Base-by-base conservation (phyloP, 2,113 vertebrate species). In the Carassius auratus region DNA sequence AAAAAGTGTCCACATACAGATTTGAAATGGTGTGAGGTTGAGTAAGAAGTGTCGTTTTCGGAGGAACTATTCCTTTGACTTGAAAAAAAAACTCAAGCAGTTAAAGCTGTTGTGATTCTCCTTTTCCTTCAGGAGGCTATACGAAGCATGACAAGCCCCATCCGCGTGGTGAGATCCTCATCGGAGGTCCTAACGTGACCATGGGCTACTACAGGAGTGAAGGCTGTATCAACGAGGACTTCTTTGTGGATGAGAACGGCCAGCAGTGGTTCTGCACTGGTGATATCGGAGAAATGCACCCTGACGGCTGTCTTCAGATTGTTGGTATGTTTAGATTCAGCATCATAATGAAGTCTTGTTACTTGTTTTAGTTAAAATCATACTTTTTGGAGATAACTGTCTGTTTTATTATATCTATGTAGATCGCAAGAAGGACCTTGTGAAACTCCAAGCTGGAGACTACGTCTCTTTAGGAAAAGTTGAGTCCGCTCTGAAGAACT, bases 351-450 rank as follows among this genome's bases (percentile, higher is more conserved):
- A 26, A 17, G 15, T 69, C 66, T 21, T 21, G 1, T 38, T 38
- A 1, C 17, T 57, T 73, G 19, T 4, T 50, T 74, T 13, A 50
- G 3, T 57, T 66, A 19, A 71, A 71, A 21, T 1, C 38, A 62
- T 21, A 55, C 0, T 3, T 66, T 66, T 14, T 36, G 5, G 30
- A 30, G 38, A 38, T 38, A 38, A 38, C 38, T 38, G 38, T 38
- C 38, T 38, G 38, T 30, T 30, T 30, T 30, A 30, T 30, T 30
- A 30, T 30, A 30, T 30, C 30, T 30, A 30, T 30, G 30, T 30
- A 99, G 98, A 99, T 89, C 97, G 97, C 15, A 99, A 99, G 91
- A 99, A 99, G 91, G 98, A 99, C 89, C 93, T 99, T 88, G 98
- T 99, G 9, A 99, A 99, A 85, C 95, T 99, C 30, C 98, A 99